A percentile compares a stretch with the other conserved stretches of the same genome.
Conservation (phyloP, 2,888 invertebrate genomes). For the Spodoptera littoralis region DNA sequence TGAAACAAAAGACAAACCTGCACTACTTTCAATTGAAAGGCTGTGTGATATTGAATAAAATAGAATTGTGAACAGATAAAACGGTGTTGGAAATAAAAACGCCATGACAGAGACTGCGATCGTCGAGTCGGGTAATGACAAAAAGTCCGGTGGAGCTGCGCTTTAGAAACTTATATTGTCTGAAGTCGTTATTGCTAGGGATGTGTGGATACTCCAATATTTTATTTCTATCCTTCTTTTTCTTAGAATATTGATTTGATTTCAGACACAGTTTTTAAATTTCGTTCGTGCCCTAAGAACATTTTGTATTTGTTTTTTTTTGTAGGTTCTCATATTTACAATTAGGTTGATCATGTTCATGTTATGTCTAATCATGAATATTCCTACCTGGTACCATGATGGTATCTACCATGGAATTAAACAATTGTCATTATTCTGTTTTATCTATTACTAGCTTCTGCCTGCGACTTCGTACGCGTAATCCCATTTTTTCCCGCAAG, state of each 20-base stretch:
- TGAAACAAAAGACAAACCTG: constrained; percentile 58
- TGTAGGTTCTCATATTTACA: not conserved
- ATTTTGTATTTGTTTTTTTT: not conserved
- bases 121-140: constrained; percentile 54
- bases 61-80: constrained; percentile 53
- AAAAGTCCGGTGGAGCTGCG: constrained; percentile 39
- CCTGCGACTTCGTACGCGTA: no score
- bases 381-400: no score
- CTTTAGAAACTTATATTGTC: constrained; percentile 38
- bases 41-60: constrained; percentile 53
- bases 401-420: no score
- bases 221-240: not conserved
- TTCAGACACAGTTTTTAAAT: not conserved
- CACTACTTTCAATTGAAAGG: constrained; percentile 40
- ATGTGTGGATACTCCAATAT: constrained; percentile 39
- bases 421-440: no score
- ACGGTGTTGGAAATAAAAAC: constrained; percentile 50
- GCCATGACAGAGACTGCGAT: constrained; percentile 58
- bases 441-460: no score
- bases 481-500: no score
- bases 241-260: not conserved
- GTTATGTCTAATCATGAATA: no score
- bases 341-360: no score
- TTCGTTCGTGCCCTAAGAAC: not conserved
- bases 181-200: constrained; percentile 28